A percentile compares a stretch with the other conserved stretches of the same genome.
phyloP scores from a whole-genome alignment of 2,113 vertebrate genomes.

The Lynx canadensis region DNA sequence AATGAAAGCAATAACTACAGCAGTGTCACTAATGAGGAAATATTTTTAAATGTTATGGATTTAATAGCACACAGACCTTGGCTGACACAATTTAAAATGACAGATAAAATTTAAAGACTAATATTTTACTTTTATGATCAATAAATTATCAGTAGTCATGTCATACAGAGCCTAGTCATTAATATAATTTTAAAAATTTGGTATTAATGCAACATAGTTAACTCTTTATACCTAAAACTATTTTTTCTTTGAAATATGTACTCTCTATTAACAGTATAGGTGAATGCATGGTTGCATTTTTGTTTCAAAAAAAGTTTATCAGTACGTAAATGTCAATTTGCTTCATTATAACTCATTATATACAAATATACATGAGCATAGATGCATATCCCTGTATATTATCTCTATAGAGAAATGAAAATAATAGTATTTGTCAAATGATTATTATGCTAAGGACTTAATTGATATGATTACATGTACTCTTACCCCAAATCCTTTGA shows the following conservation, averaged over 20 bases:
- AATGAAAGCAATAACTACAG: conserved; percentile 63
- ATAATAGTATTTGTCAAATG: not conserved
- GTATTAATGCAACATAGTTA: conserved; percentile 30
- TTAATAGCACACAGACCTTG: conserved; percentile 75
- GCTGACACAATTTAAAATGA: conserved; percentile 74
- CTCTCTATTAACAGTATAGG: not conserved
- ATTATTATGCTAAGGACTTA: not conserved
- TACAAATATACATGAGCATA: not conserved
- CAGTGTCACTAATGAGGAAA: conserved; percentile 76
- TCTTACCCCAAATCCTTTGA: not conserved
- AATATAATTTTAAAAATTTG: conserved; percentile 54
- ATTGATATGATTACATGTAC: not conserved
- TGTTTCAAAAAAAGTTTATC: not conserved
- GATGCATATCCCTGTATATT: not conserved
- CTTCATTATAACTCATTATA: not conserved
- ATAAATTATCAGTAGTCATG: conserved; percentile 69
- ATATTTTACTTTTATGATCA: conserved; percentile 77
- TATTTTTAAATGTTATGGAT: conserved; percentile 76
- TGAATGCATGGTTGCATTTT: not conserved
- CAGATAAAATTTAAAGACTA: conserved; percentile 76
- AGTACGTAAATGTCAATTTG: not conserved
- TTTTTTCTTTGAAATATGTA: conserved; percentile 8
- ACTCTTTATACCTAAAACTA: conserved; percentile 35
- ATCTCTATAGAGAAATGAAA: not conserved
- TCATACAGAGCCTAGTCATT: conserved; percentile 54